Base-by-base conservation (phyloP, 2,888 invertebrate genomes). In the Ypsolopha sequella region DNA sequence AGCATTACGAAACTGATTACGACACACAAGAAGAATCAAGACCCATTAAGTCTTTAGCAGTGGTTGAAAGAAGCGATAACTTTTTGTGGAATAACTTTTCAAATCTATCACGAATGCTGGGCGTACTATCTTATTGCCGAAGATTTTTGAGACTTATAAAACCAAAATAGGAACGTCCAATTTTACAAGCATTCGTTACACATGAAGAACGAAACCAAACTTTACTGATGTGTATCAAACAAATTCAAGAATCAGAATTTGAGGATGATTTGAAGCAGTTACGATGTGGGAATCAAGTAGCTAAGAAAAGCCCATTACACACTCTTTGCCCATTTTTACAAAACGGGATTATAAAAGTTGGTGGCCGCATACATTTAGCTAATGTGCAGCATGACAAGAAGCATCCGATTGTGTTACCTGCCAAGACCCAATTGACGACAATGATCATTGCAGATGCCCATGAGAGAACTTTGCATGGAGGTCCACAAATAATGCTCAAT, bases 391-490 rank as follows among this genome's bases (percentile, higher is more conserved):
- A 52, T 8, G 48, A 52, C 10, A 43, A n/a, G n/a, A 52, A 48
- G 11, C 52, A 52, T 48, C 52, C 52, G 3, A 48, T 66, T 7
- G 52, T 60, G 41, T n/a, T 59, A 36, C 60, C 55, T 14, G 34
- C 33, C 9, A 39, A 45, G 35, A 39, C 43, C 48, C 52, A 56
- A 36, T 45, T 61, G 13, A 54, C 54, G 0, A 51, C 52, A 7
- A 24, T 60, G 8, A 50, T 60, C 39, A 35, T 63, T 14, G 3
- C 7, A n/a, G 49, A 55, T 48, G 53, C 53, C n/a, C 38, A 53
- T 34, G n/a, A 34, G 4, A 35, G 45, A 34, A 52, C 52, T n/a
- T 33, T 63, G 4, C 65, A 65, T 52, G 64, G 64, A 6, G 62
- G 61, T 7, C 55, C 57, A 4, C 59, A 58, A n/a, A 6, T 60